These are phyloP conservation scores for Pimephales promelas DNA, from an alignment of 2,113 vertebrate species.

Conservation along the genomic window DNA sequence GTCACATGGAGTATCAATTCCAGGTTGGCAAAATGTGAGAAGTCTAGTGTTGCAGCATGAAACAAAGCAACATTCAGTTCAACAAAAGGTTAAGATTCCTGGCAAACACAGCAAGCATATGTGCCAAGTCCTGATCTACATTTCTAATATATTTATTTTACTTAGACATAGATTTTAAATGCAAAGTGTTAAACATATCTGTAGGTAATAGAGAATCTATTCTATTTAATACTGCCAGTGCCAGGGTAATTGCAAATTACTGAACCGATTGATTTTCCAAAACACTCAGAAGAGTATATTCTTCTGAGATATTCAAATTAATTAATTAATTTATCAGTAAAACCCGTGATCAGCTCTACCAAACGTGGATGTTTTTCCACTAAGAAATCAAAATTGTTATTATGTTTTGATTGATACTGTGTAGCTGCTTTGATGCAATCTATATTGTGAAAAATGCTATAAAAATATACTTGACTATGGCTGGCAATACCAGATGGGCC, in stretches of 20 bases:
- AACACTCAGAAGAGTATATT: conserved; percentile 19
- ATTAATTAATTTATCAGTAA: no score
- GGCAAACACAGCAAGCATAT: conserved; percentile 1
- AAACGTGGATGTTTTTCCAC: no score
- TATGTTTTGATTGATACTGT: no score
- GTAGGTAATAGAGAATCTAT: background rate
- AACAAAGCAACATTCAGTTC: conserved; percentile 48
- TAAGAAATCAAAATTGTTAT: no score
- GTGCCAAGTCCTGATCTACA: conserved; percentile 36
- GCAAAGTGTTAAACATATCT: conserved; percentile 11
- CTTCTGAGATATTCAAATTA: no score
- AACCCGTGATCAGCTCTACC: no score
- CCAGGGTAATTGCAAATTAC: background rate
- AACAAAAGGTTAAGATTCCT: conserved; percentile 51
- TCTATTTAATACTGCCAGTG: background rate
- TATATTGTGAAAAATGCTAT: no score
- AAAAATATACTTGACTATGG: no score
- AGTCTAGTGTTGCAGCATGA: conserved; percentile 45
- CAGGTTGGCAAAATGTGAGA: conserved; percentile 7
- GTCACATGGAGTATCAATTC: conserved; percentile 29
- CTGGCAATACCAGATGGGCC: conserved; percentile 34
- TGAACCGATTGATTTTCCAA: conserved; percentile 4
- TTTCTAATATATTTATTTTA: conserved; percentile 44
- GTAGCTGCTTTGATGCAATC: no score
- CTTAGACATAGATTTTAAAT: background rate